Evolutionary conservation across 2,797 vertebrate genomes (phyloP).

Genomic region (Manis javanica): DNA sequence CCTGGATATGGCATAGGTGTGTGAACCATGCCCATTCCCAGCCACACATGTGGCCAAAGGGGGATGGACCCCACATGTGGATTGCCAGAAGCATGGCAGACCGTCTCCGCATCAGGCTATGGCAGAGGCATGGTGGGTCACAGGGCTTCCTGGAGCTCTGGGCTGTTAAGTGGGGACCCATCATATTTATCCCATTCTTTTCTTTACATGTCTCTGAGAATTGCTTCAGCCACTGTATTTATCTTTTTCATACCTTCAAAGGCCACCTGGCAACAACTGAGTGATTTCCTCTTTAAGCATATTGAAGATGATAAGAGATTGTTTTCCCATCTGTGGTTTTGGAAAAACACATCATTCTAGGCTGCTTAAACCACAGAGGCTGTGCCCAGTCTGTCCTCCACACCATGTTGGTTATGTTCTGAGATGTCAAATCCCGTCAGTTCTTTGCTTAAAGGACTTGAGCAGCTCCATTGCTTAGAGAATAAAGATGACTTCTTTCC

Average conservation of each 20-base stretch:
- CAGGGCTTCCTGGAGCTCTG: background rate
- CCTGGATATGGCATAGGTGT: background rate
- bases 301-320: background rate
- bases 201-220: background rate
- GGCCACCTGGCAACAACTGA: background rate
- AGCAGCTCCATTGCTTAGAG: background rate
- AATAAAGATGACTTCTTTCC: background rate
- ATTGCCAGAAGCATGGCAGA: no score
- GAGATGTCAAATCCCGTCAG: background rate
- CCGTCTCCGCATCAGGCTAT: background rate
- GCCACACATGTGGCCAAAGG: no score
- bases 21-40: background rate
- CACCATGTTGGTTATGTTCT: background rate
- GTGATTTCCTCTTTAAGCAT: background rate
- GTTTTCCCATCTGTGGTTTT: background rate
- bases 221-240: background rate
- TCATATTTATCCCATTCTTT: background rate
- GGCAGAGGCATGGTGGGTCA: background rate
- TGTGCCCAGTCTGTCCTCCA: background rate
- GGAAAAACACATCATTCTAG: background rate
- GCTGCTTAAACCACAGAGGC: background rate
- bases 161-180: background rate
- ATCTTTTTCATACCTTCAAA: background rate
- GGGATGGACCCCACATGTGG: background rate
- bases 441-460: background rate